Conservation (phyloP, 1,140 invertebrate species). For the Brachionus calyciflorus region DNA sequence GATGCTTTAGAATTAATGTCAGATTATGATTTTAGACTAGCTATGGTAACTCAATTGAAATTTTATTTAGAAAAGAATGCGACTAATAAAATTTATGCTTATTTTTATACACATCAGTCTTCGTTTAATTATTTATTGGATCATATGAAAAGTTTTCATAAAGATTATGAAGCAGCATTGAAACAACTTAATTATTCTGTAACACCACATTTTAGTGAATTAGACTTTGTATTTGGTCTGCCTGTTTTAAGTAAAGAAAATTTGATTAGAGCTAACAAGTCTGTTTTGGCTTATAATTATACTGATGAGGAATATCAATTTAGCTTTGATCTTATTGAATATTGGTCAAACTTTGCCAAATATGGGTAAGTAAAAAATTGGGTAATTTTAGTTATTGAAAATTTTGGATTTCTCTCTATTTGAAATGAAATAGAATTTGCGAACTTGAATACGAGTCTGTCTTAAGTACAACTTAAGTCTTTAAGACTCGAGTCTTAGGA, state of each 20-base stretch:
- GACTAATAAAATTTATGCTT: not conserved
- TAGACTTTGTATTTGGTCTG: constrained; percentile 36
- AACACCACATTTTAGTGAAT: constrained; percentile 41
- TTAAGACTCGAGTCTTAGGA: too few species aligned
- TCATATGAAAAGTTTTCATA: constrained; percentile 22
- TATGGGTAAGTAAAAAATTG: too few species aligned
- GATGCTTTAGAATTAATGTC: constrained; percentile 36
- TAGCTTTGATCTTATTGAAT: constrained; percentile 55
- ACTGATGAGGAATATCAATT: constrained; percentile 10
- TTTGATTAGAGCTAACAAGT: not conserved
- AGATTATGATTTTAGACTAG: constrained; percentile 30
- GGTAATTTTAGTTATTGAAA: too few species aligned
- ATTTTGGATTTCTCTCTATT: too few species aligned
- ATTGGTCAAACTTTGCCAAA: constrained; percentile 93
- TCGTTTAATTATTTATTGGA: constrained; percentile 42
- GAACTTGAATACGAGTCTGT: too few species aligned
- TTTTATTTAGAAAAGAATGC: not conserved
- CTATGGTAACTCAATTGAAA: constrained; percentile 30
- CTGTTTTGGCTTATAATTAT: constrained; percentile 16
- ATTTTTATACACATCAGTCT: not conserved
- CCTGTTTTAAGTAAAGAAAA: constrained; percentile 23
- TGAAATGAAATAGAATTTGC: too few species aligned
- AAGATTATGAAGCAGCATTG: not conserved
- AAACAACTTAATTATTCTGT: not conserved
- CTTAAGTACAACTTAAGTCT: too few species aligned